A percentile compares a stretch with the other conserved stretches of the same genome.
Conservation (phyloP, 2,113 vertebrate species). For the Dryoscopus gambensis region DNA sequence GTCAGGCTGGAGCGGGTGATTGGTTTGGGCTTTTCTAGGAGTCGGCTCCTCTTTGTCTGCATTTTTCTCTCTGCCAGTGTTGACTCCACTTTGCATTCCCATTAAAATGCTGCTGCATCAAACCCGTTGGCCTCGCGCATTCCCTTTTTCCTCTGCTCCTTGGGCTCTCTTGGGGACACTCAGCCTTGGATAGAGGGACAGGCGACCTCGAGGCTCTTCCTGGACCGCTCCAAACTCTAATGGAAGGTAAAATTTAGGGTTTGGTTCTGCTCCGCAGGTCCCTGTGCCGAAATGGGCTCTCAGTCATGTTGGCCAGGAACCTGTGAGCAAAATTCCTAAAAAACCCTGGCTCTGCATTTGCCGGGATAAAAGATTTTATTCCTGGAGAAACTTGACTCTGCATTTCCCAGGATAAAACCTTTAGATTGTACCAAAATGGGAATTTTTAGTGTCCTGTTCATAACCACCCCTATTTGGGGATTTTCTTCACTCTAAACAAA, state of each 20-base stretch:
- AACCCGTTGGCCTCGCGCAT: slow-evolving; percentile 9
- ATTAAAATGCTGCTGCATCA: slow-evolving; percentile 59
- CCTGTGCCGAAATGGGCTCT: not conserved
- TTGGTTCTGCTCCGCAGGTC: not conserved
- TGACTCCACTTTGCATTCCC: slow-evolving; percentile 10
- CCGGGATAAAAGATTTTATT: not conserved
- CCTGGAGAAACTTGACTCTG: not conserved
- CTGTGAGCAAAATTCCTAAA: not conserved
- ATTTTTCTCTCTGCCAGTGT: slow-evolving; percentile 23
- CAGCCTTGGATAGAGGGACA: not conserved
- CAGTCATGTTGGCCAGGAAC: not conserved
- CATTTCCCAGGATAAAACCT: not conserved
- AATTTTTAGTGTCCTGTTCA: not conserved
- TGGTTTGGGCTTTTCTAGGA: not conserved
- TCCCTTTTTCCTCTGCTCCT: slow-evolving; percentile 36
- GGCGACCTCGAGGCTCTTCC: not conserved
- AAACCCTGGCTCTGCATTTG: not conserved
- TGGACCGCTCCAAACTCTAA: not conserved
- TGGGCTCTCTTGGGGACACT: not conserved
- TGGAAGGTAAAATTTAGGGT: not conserved
- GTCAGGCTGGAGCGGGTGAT: not conserved
- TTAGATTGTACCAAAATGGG: rapidly evolving
- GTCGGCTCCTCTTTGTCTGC: not conserved
- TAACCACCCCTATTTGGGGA: not conserved
- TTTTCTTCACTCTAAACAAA: not conserved